phyloP scores from a whole-genome alignment of 2,797 vertebrate species.

The Hozukius guyotensis region DNA sequence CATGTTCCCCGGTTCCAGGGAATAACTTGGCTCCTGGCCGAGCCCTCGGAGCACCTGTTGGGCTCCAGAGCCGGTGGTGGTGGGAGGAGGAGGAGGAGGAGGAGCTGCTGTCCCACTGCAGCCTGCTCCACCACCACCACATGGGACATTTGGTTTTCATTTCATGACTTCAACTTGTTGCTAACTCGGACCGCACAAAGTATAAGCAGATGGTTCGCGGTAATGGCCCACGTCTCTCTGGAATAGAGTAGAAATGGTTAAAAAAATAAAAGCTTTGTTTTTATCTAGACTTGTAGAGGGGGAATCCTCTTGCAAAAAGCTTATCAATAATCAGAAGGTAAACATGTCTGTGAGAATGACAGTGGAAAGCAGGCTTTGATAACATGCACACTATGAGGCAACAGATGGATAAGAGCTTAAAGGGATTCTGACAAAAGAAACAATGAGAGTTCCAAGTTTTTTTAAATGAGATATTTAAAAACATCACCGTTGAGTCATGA shows the following conservation, averaged over 20 bases:
- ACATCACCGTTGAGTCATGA: conserved; percentile 44
- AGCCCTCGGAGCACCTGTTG: conserved; percentile 78
- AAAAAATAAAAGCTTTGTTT: conserved; percentile 47
- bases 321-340: conserved; percentile 51
- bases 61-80: conserved; percentile 48
- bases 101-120: conserved; percentile 62
- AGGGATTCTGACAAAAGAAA: conserved; percentile 39
- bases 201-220: conserved; percentile 77
- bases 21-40: conserved; percentile 58
- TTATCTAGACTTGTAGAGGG: conserved; percentile 45
- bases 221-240: conserved; percentile 59
- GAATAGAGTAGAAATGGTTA: conserved; percentile 50
- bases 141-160: conserved; percentile 85
- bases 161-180: conserved; percentile 82
- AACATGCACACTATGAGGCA: conserved; percentile 49
- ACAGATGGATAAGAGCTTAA: conserved; percentile 46
- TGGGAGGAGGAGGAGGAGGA: conserved; percentile 50
- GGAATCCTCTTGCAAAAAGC: conserved; percentile 37
- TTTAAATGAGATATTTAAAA: conserved; percentile 18
- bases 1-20: conserved; percentile 59
- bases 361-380: conserved; percentile 44
- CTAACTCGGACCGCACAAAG: conserved; percentile 76
- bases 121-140: conserved; percentile 63
- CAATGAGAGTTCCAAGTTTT: conserved; percentile 12
- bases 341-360: conserved; percentile 45